Base-by-base conservation (phyloP, 2,888 invertebrate genomes). In the Pammene aurita region DNA sequence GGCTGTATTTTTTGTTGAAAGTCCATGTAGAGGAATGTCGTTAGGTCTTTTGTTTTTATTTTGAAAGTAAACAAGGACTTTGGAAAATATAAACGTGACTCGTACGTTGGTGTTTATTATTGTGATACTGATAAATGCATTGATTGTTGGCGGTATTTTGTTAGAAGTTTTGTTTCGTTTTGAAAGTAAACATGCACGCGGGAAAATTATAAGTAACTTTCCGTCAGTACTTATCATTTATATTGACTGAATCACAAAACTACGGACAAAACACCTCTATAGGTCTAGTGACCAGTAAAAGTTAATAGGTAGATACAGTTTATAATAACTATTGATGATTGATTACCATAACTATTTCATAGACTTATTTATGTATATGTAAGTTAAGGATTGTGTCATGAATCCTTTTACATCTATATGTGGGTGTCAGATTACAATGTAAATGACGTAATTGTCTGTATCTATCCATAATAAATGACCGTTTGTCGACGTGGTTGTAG, bases 391-490 rank as follows among this genome's bases (percentile, higher is more conserved):
- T 54, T 35, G 10, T 46, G 38, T n/a, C 54, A 34, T n/a, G 50
- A 52, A 42, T 67, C 67, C 66, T 67, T 68, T 63, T 68, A 52
- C 7, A 52, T 44, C 52, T 46, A 13, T 46, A 42, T 35, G 68
- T 68, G 68, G 68, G 68, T 64, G 68, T 67, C 38, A 18, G 54
- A 7, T 67, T 63, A 35, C 50, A 48, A 58, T 57, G 57, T 54
- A 58, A 63, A 68, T 63, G 57, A 68, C 52, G 63, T 52, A 50
- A 52, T 68, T 58, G 35, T 52, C 42, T 52, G 9, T 50, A 56
- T 14, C 9, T 48, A 35, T 35, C 10, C 55, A 44, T n/a, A 61
- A 61, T 55, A 67, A 57, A 52, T 55, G 44, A 63, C 34, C 50
- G 50, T 62, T 56, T 50, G 56, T 63, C n/a, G n/a, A n/a, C 48